Evolutionary conservation across 1,140 invertebrate species (phyloP).

Genomic region (Drosophila kurseongensis): DNA sequence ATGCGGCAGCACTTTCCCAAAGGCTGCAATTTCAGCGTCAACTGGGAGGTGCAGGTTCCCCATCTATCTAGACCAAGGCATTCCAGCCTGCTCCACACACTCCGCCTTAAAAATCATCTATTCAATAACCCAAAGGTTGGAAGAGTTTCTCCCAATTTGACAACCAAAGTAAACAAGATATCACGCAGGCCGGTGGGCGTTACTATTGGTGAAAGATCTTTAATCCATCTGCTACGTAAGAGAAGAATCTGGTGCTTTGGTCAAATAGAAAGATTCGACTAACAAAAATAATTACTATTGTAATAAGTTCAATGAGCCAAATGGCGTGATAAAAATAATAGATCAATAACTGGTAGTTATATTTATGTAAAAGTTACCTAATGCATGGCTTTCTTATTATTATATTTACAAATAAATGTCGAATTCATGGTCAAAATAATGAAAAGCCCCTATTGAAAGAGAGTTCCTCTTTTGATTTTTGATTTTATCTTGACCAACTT

Average conservation of each 20-base stretch:
- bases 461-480: too few species aligned
- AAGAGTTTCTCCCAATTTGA: conserved; percentile 18
- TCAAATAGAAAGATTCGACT: too few species aligned
- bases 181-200: background rate
- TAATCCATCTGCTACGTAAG: background rate
- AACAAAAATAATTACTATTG: too few species aligned
- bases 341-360: too few species aligned
- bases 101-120: conserved; percentile 17
- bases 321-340: too few species aligned
- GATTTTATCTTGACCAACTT: too few species aligned
- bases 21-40: conserved; percentile 53
- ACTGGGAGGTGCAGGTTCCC: conserved; percentile 39
- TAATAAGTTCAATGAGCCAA: too few species aligned
- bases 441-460: too few species aligned
- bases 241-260: background rate
- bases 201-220: background rate
- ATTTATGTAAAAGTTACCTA: too few species aligned
- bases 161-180: conserved; percentile 5
- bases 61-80: conserved; percentile 44
- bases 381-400: too few species aligned
- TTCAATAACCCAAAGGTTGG: conserved; percentile 12
- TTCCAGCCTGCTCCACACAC: conserved; percentile 25
- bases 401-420: too few species aligned
- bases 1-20: conserved; percentile 52
- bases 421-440: too few species aligned